Conservation (phyloP, 2,888 invertebrate genomes). For the Yponomeuta plumbellus region DNA sequence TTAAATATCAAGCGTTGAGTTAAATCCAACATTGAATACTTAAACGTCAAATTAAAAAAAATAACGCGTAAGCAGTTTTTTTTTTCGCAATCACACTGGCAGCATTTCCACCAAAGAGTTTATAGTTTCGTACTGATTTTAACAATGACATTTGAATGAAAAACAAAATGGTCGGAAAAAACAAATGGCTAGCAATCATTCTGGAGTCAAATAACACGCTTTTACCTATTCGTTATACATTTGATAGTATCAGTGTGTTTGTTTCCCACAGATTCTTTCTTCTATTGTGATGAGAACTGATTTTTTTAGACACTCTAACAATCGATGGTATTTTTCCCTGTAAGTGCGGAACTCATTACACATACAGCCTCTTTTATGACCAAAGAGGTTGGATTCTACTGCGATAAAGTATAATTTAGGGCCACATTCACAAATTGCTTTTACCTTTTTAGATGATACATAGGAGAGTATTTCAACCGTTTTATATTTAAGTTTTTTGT, state of each 20-base stretch:
- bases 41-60: too few species aligned
- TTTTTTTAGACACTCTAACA: not conserved
- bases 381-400: not conserved
- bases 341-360: not conserved
- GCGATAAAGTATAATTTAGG: not conserved
- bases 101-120: too few species aligned
- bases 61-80: too few species aligned
- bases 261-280: conserved; percentile 33
- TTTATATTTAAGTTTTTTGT: too few species aligned
- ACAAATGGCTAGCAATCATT: not conserved
- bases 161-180: too few species aligned
- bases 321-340: not conserved
- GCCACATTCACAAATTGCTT: not conserved
- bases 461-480: too few species aligned
- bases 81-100: too few species aligned
- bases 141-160: too few species aligned
- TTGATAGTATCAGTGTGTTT: conserved; percentile 32
- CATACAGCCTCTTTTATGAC: too few species aligned
- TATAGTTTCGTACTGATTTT: too few species aligned
- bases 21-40: too few species aligned
- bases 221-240: conserved; percentile 29
- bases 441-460: not conserved
- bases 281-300: conserved; percentile 1
- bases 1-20: too few species aligned
- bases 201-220: conserved; percentile 20